phyloP scores from a whole-genome alignment of 2,888 invertebrate species.

The Sminthurides aquaticus region DNA sequence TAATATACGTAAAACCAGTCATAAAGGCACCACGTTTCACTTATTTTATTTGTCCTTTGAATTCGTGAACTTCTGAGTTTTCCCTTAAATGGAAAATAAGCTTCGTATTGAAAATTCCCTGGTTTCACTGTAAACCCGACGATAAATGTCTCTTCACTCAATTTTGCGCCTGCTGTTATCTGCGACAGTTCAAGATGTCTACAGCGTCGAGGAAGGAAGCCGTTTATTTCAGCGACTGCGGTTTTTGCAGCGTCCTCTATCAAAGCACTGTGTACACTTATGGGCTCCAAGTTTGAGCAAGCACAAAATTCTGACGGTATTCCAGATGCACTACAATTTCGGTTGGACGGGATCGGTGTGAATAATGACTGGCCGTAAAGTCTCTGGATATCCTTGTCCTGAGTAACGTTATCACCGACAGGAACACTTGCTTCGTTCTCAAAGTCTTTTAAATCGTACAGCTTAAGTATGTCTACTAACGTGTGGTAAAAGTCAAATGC shows the following conservation, averaged over 20 bases:
- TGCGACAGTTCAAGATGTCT: slow-evolving; percentile 8
- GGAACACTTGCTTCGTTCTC: neutral
- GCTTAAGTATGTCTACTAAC: slow-evolving; percentile 15
- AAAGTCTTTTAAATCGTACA: slow-evolving; percentile 15
- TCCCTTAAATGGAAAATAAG: slow-evolving; percentile 9
- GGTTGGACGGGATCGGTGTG: slow-evolving; percentile 8
- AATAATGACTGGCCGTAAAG: slow-evolving; percentile 14
- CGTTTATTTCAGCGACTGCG: slow-evolving; percentile 8
- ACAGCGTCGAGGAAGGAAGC: slow-evolving; percentile 9
- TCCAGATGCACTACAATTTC: slow-evolving; percentile 19
- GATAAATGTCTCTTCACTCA: slow-evolving; percentile 12
- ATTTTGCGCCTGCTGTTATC: slow-evolving; percentile 13
- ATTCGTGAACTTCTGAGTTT: neutral
- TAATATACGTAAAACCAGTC: slow-evolving; percentile 19
- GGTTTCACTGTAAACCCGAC: slow-evolving; percentile 22
- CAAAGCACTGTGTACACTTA: slow-evolving; percentile 7
- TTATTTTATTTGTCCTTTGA: slow-evolving; percentile 3
- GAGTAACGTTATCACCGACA: neutral
- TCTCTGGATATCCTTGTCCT: neutral
- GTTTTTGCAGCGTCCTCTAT: neutral
- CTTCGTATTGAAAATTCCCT: slow-evolving; percentile 19
- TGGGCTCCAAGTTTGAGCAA: slow-evolving; percentile 10
- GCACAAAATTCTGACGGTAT: slow-evolving; percentile 23
- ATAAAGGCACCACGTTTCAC: slow-evolving; percentile 9
- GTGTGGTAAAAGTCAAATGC: slow-evolving; percentile 23